These are phyloP conservation scores for Calliphora vomitoria DNA, from an alignment of 2,888 invertebrate species.

Conservation along the genomic window DNA sequence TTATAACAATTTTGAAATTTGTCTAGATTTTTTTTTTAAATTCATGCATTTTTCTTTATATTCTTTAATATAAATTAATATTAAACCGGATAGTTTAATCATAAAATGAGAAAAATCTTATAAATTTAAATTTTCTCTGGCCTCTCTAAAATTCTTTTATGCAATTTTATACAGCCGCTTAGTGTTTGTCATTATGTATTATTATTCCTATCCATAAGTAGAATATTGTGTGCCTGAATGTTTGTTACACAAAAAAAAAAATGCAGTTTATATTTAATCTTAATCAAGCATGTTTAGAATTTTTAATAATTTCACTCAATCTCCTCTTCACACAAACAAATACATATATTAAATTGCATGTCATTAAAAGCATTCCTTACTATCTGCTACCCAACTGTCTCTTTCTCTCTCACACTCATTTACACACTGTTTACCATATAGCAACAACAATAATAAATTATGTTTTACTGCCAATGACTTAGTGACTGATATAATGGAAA, in stretches of 20 bases:
- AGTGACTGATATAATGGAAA: constrained; percentile 82
- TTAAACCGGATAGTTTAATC: too few species aligned
- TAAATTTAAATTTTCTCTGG: too few species aligned
- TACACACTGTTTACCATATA: neutral
- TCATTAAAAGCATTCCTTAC: constrained; percentile 42
- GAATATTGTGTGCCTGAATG: neutral
- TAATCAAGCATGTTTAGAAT: constrained; percentile 70
- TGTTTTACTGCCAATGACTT: constrained; percentile 74
- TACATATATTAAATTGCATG: constrained; percentile 53
- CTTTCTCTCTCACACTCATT: neutral
- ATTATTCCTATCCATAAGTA: neutral
- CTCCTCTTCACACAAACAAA: neutral
- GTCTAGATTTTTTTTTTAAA: too few species aligned
- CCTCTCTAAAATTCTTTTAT: constrained; percentile 48
- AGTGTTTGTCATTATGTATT: constrained; percentile 23
- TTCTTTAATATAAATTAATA: too few species aligned
- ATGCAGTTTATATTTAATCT: constrained; percentile 63
- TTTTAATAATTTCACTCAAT: constrained; percentile 57
- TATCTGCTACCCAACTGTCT: neutral
- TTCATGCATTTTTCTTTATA: too few species aligned
- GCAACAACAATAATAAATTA: constrained; percentile 42
- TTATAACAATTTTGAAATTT: too few species aligned
- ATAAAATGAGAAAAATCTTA: too few species aligned
- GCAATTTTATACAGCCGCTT: constrained; percentile 32
- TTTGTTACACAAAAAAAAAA: neutral